Conservation (phyloP, 2,888 invertebrate species). For the Anarsia innoxiella region DNA sequence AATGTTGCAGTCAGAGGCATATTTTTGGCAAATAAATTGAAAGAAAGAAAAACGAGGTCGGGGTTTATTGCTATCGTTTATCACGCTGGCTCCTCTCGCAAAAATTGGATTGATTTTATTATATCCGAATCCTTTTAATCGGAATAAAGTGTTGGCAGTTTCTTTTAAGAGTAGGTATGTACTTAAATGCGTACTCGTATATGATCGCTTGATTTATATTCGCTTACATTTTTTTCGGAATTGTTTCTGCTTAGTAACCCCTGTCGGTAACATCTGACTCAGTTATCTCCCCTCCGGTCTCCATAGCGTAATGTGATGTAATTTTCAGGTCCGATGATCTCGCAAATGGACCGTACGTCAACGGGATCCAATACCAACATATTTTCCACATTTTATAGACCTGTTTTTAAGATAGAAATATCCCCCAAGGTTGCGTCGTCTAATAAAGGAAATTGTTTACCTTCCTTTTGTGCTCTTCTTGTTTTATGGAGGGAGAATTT, state of each 20-base stretch:
- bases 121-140: too few relatives aligned
- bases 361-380: slow-evolving; percentile 31
- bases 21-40: slow-evolving; percentile 9
- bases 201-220: too few relatives aligned
- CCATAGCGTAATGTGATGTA: slow-evolving; percentile 35
- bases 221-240: too few relatives aligned
- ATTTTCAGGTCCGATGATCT: slow-evolving; percentile 41
- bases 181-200: too few relatives aligned
- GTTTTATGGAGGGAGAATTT: background rate
- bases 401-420: slow-evolving; percentile 30
- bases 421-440: slow-evolving; percentile 18
- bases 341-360: slow-evolving; percentile 36
- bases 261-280: too few relatives aligned
- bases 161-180: too few relatives aligned
- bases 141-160: too few relatives aligned
- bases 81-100: slow-evolving; percentile 10
- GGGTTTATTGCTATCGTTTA: slow-evolving; percentile 12
- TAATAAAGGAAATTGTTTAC: slow-evolving; percentile 25
- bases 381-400: slow-evolving; percentile 30
- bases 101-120: too few relatives aligned
- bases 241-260: too few relatives aligned
- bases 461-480: background rate
- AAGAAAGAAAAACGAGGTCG: slow-evolving; percentile 9
- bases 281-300: slow-evolving; percentile 15
- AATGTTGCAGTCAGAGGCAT: background rate